Base-by-base conservation (phyloP, 2,888 invertebrate species). In the Lepeophtheirus nordmannii region DNA sequence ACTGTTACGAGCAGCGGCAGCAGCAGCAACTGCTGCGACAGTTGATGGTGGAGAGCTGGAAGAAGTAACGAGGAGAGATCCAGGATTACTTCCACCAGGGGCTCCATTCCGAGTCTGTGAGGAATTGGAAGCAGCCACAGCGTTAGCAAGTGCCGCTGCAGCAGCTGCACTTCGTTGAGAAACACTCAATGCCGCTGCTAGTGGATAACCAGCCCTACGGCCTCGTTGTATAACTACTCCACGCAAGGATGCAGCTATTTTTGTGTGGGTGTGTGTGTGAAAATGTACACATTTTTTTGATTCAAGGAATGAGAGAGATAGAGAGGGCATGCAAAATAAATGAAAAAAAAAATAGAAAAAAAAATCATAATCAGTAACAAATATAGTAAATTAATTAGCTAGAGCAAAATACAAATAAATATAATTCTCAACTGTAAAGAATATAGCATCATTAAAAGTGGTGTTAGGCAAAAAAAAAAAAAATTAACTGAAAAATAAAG, bases 161-260 rank as follows among this genome's bases (percentile, higher is more conserved):
- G 53, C 53, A 17, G 53, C 53, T 5, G 30, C 30, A 17, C 53
- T 46, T 17, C 53, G 53, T 17, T 46, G 53, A 14, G 53, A 46
- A 46, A 46, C 53, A 46, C 53, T 46, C 53, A 46, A 17, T 14
- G 53, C 53, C 14, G 53, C 53, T 17, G n/a, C 53, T n/a, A 46
- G 53, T 14, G 53, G 17, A 46, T 46, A 46, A 17, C 53, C 53
- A 14, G 53, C 53, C 17, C 53, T 14, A 46, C 53, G 53, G n/a
- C 53, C 53, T 46, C 53, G 53, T 17, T 46, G 53, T n/a, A 46
- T 46, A n/a, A 46, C 53, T 46, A 46, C 53, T 46, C 53, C 53
- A 46, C 53, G 53, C 53, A 46, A 17, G 53, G 53, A 46, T 46
- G 53, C 53, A 46, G 53, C 53, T 46, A 46, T n/a, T 14, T 11